These are phyloP conservation scores for Sycophila texana DNA, from an alignment of 2,888 invertebrate genomes.

Conservation along the genomic window DNA sequence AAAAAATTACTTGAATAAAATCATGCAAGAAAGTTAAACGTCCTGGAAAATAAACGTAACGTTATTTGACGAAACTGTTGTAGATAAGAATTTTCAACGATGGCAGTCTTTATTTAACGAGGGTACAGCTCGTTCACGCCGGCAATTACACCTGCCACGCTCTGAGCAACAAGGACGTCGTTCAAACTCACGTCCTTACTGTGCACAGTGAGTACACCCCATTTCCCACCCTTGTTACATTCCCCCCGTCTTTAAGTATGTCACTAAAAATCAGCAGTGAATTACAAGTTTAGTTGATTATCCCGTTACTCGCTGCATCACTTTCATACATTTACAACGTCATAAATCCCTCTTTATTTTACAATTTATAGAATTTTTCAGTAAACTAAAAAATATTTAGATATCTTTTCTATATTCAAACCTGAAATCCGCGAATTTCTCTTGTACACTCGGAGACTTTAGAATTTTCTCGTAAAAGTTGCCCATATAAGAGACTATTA, in stretches of 20 bases:
- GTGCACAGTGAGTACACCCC: conserved; percentile 81
- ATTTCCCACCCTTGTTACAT: background rate
- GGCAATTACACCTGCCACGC: conserved; percentile 89
- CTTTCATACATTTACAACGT: background rate
- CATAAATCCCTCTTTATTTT: too few relatives aligned
- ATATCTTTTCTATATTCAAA: too few relatives aligned
- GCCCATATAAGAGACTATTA: too few relatives aligned
- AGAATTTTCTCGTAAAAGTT: too few relatives aligned
- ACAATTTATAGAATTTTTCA: too few relatives aligned
- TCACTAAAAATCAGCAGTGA: conserved; percentile 21
- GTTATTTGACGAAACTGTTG: conserved; percentile 16
- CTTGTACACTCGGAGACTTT: too few relatives aligned
- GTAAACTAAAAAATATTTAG: too few relatives aligned
- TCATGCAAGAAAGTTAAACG: too few relatives aligned
- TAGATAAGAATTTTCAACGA: conserved; percentile 83
- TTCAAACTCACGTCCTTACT: conserved; percentile 84
- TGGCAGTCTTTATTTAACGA: conserved; percentile 84
- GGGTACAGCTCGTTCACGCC: conserved; percentile 84
- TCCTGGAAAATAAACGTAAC: too few relatives aligned
- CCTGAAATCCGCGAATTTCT: too few relatives aligned
- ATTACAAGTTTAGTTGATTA: conserved; percentile 13
- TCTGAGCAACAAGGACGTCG: conserved; percentile 83
- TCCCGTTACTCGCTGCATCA: conserved; percentile 23
- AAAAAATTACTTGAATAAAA: too few relatives aligned
- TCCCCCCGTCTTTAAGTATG: background rate